These are phyloP conservation scores for Iguana delicatissima DNA, from an alignment of 2,797 vertebrate species.

Conservation along the genomic window DNA sequence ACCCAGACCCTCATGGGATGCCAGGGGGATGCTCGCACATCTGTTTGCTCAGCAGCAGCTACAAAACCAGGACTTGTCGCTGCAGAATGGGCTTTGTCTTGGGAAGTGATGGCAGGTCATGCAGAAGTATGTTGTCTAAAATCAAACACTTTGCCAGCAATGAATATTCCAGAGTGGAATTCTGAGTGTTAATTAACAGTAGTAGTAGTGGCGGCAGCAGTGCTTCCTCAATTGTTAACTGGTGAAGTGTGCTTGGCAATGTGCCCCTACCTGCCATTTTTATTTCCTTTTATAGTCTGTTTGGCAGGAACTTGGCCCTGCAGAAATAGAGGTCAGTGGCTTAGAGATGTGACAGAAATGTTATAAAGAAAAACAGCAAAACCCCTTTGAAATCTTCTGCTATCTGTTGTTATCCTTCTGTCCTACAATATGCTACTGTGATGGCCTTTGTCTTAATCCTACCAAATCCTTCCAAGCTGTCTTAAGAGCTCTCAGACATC, in stretches of 20 bases:
- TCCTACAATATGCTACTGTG: not conserved
- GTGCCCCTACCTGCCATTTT: accelerated
- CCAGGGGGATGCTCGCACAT: slow-evolving; percentile 93
- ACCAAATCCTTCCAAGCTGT: not conserved
- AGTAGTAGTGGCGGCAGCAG: not conserved
- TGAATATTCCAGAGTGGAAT: not conserved
- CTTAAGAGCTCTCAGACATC: not conserved
- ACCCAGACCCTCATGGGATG: slow-evolving; percentile 85
- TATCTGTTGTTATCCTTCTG: not conserved
- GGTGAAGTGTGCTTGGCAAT: not conserved
- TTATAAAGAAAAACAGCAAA: not conserved
- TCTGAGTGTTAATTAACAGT: slow-evolving; percentile 44
- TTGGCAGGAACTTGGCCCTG: not conserved
- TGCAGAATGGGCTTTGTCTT: slow-evolving; percentile 93
- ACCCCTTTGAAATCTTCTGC: not conserved
- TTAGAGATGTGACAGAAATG: not conserved
- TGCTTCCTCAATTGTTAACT: not conserved
- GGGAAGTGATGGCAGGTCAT: slow-evolving; percentile 91
- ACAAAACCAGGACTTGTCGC: slow-evolving; percentile 95
- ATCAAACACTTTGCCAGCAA: slow-evolving; percentile 18
- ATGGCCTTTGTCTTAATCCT: slow-evolving; percentile 15
- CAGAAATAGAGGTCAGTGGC: not conserved
- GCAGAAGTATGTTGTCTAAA: slow-evolving; percentile 92
- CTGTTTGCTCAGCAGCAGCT: slow-evolving; percentile 94
- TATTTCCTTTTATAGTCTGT: not conserved